These are phyloP conservation scores for Lithobates pipiens DNA, from an alignment of 2,797 vertebrate species.

Conservation along the genomic window DNA sequence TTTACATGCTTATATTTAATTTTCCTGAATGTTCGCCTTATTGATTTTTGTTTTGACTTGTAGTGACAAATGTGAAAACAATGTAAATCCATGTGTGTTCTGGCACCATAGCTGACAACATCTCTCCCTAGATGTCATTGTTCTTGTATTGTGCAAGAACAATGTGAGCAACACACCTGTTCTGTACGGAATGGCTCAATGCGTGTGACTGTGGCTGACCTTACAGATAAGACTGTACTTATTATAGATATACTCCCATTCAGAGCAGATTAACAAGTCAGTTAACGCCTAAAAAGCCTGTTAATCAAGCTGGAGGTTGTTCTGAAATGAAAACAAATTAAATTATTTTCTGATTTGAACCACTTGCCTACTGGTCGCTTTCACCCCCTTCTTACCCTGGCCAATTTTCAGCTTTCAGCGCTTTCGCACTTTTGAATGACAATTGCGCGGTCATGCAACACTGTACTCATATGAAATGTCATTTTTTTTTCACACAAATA, in stretches of 20 bases:
- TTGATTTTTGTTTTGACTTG: neutral
- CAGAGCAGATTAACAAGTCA: conserved; percentile 18
- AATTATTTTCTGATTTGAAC: neutral
- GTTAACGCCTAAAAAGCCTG: conserved; percentile 44
- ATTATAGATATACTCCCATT: conserved; percentile 15
- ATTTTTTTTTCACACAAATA: no score
- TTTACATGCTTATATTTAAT: no score
- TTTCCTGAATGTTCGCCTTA: neutral
- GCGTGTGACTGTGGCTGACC: conserved; percentile 22
- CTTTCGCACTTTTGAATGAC: no score
- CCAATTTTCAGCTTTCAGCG: no score
- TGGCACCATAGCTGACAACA: neutral
- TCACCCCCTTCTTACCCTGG: no score
- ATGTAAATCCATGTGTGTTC: neutral
- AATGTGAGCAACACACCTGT: conserved; percentile 25
- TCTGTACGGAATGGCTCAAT: neutral
- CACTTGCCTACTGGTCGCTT: no score
- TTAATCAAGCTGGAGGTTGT: conserved; percentile 34
- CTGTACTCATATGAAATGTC: no score
- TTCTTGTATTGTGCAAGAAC: conserved; percentile 23
- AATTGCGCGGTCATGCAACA: no score
- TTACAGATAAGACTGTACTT: conserved; percentile 28
- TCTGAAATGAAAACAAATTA: conserved; percentile 2
- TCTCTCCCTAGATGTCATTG: neutral
- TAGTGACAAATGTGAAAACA: neutral